Conservation (phyloP, 2,888 invertebrate species). For the Euplexia lucipara region DNA sequence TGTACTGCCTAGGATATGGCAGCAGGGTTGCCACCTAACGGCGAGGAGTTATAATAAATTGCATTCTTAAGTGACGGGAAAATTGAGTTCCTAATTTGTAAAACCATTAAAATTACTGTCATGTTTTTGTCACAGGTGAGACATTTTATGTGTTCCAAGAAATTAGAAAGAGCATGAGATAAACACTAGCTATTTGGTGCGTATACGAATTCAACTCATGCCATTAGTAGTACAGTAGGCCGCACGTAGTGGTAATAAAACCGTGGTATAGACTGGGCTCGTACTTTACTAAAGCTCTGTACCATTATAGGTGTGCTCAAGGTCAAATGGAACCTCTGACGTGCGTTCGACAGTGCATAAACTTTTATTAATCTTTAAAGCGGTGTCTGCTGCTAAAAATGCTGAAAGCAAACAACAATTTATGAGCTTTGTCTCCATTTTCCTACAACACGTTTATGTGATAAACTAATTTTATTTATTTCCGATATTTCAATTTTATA, state of each 20-base stretch:
- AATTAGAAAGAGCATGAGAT: conserved; percentile 11
- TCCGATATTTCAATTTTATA: conserved; percentile 14
- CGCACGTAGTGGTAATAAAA: too few relatives aligned
- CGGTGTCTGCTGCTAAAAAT: background rate
- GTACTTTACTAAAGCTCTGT: too few relatives aligned
- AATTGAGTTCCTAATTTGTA: conserved; percentile 37
- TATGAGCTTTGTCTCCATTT: too few relatives aligned
- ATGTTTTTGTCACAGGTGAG: conserved; percentile 21
- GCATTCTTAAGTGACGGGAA: conserved; percentile 28
- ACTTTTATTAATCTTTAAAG: background rate
- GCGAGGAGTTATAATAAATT: conserved; percentile 20
- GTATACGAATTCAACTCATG: background rate
- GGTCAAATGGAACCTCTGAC: too few relatives aligned
- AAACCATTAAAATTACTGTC: conserved; percentile 38
- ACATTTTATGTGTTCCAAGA: background rate
- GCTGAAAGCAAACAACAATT: background rate
- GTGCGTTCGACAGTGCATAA: background rate
- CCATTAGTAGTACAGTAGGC: too few relatives aligned
- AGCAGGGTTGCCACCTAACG: conserved; percentile 68
- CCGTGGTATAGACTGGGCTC: too few relatives aligned
- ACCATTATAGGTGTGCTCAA: too few relatives aligned
- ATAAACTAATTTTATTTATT: conserved; percentile 11
- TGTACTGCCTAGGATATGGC: conserved; percentile 74
- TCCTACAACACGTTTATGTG: background rate
- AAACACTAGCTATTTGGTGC: background rate